Evolutionary conservation across 2,888 invertebrate species (phyloP), one percentile per base, ranked within the genome.

Genomic region (Seira musarum): DNA sequence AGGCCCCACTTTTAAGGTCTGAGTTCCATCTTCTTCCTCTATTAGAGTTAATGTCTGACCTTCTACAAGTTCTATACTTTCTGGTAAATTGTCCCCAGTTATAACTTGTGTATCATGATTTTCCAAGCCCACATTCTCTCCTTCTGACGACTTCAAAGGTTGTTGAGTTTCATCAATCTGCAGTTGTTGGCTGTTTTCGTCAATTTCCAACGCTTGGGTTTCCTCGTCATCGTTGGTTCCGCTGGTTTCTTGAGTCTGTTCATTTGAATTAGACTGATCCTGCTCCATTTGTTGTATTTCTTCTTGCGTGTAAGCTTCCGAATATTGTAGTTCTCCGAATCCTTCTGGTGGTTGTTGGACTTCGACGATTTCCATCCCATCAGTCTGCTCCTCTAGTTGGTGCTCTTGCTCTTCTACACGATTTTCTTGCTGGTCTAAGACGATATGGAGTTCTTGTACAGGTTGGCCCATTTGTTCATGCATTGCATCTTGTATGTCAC

Each of bases 361-460:
- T 79, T 79, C 79, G 8, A 79, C 79, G 2, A 79, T 72, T 64
- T 80, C 74, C 22, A 74, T 49, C 10, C 24, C 69, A 21, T 69
- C 74, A 40, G 71, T 35, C 19, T 74, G 40, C 3, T 65, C 53
- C 6, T 19, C 69, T n/a, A n/a, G n/a, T n/a, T n/a, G n/a, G 19
- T 71, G 67, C 35, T 75, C 67, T 5, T 72, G 77, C n/a, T 21
- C 63, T 63, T 79, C 73, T 8, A 15, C 21, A 30, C 75, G 57
- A 53, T 10, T 69, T 13, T 65, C 66, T 19, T 71, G 70, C 5
- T 66, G 72, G 21, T 84, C 77, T 8, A 81, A 63, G 3, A 81
- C 81, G 60, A 81, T 67, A 30, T 84, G 81, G 1, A 82, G 30
- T 69, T 83, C 82, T 66, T 79, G 82, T 8, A 84, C 83, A 10